phyloP scores from a whole-genome alignment of 1,140 invertebrate species.

The Hyphantria cunea region DNA sequence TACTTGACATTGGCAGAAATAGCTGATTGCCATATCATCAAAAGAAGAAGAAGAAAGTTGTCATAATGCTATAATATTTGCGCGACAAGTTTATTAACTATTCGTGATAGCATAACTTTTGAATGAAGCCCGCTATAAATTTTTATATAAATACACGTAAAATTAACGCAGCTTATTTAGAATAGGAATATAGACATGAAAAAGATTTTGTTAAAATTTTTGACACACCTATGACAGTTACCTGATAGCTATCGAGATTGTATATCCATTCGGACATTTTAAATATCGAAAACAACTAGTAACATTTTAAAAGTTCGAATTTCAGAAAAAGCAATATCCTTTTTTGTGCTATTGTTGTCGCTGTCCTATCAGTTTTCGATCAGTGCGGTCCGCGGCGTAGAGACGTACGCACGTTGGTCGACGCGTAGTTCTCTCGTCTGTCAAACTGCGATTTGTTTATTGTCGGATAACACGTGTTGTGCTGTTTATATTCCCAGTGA shows the following conservation, averaged over 20 bases:
- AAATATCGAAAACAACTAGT: constrained; percentile 13
- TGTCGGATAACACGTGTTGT: constrained; percentile 41
- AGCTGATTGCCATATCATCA: too few species aligned
- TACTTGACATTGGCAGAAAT: too few species aligned
- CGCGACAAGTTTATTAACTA: too few species aligned
- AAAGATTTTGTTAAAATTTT: too few species aligned
- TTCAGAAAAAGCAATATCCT: constrained; percentile 32
- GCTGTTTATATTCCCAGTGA: background rate
- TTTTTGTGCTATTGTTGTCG: constrained; percentile 37
- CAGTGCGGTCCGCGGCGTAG: constrained; percentile 55
- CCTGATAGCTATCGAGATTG: background rate
- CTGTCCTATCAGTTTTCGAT: constrained; percentile 59
- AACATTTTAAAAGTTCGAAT: constrained; percentile 42
- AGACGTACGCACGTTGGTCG: constrained; percentile 53
- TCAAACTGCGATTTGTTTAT: constrained; percentile 49
- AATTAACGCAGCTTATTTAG: too few species aligned
- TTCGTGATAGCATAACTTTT: too few species aligned
- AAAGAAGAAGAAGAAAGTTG: too few species aligned
- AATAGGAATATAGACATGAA: too few species aligned
- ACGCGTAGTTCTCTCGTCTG: constrained; percentile 23
- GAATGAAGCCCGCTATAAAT: too few species aligned
- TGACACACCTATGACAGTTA: too few species aligned
- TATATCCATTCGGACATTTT: background rate
- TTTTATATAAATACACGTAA: too few species aligned
- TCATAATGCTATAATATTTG: too few species aligned